Evolutionary conservation across 2,888 invertebrate genomes (phyloP), one percentile per base, ranked within the genome.

Genomic region (Drosophila longiperda): DNA sequence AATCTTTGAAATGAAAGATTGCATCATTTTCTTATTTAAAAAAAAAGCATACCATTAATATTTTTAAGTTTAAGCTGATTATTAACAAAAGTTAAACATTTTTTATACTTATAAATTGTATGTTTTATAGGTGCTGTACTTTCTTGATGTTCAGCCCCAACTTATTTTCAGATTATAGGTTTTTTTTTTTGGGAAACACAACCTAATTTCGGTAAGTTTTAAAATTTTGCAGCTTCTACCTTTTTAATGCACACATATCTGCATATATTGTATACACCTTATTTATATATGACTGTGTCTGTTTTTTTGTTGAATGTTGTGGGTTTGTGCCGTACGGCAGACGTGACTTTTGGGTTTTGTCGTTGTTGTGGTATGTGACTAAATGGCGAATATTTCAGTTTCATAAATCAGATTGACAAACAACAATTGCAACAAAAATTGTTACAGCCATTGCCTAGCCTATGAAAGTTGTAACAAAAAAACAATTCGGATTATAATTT

Each of bases 321-420:
- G 23, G 36, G 23, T 26, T 34, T 36, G 20, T 6, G 50, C 49
- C 53, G 55, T 49, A 59, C 71, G 77, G 78, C 62, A 64, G 54
- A 83, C 83, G 83, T 83, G 83, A 85, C 83, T 82, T 87, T 66
- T 82, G 61, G 66, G 34, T 58, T 73, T 50, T 62, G 69, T 64
- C 48, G 40, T 48, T 38, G 33, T 66, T 52, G 64, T 68, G 12
- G 26, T 82, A 87, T 87, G 87, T 83, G 88, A 87, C 88, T 54
- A 63, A 82, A 73, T 82, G 76, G 64, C 61, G 58, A 85, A 87
- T 84, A 71, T 73, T 84, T 87, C 66, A 52, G 45, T 32, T 38
- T 57, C 63, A 64, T 69, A 82, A 84, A 87, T 87, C 82, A 64
- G 54, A 55, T 45, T 68, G 61, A 62, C 36, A 58, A 60, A 59